Percentiles rank a stretch among this genome's conserved stretches.
These are phyloP conservation scores for Loripinus fragilis DNA, from an alignment of 2,888 invertebrate genomes.

Conservation along the genomic window DNA sequence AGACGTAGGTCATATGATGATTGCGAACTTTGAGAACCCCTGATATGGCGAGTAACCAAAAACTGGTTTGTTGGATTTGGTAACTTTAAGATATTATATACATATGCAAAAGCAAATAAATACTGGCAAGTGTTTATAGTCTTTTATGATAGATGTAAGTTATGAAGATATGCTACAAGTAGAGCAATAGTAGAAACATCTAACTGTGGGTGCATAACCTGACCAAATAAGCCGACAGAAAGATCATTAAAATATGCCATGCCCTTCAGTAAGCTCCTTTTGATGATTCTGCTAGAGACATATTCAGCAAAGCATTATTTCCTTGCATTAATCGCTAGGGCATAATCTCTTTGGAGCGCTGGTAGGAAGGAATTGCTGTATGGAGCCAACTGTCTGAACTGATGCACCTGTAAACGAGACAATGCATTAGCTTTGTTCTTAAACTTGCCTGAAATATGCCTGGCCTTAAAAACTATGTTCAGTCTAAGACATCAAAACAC, in stretches of 20 bases:
- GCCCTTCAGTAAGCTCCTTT: constrained; percentile 1
- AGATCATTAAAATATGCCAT: background rate
- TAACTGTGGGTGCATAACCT: background rate
- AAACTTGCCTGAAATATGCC: constrained; percentile 25
- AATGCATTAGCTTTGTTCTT: constrained; percentile 18
- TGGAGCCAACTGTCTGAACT: background rate
- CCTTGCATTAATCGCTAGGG: background rate
- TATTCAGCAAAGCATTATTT: background rate
- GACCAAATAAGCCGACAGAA: background rate
- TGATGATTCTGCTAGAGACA: background rate
- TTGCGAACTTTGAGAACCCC: background rate
- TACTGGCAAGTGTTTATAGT: constrained; percentile 4
- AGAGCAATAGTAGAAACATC: background rate
- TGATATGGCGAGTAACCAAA: background rate
- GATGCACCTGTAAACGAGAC: background rate
- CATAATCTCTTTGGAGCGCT: background rate
- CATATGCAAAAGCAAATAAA: background rate
- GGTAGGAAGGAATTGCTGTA: background rate
- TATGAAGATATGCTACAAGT: constrained; percentile 13
- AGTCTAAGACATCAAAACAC: constrained; percentile 31
- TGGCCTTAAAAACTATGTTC: constrained; percentile 36
- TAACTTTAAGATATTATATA: background rate
- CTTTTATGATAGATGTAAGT: background rate
- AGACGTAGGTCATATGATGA: background rate
- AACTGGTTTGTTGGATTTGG: constrained; percentile 3